Conservation (phyloP, 1,140 invertebrate genomes). For the Mercenaria mercenaria region DNA sequence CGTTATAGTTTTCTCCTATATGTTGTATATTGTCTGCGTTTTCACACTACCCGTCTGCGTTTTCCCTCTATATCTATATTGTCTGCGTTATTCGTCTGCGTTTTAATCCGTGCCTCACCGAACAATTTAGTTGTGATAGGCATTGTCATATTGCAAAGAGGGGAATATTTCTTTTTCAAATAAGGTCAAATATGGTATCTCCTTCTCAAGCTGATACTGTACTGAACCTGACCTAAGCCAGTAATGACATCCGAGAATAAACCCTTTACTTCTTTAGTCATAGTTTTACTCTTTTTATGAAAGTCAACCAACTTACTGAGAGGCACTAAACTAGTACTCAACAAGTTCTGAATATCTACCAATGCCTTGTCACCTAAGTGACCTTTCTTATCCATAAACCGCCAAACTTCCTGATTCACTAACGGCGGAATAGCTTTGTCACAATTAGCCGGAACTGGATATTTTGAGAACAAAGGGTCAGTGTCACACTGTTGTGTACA, state of each 20-base stretch:
- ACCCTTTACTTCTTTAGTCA: not conserved
- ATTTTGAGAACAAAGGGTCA: not conserved
- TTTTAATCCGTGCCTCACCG: no score
- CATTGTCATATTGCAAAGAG: not conserved
- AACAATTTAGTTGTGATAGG: not conserved
- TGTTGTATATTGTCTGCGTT: no score
- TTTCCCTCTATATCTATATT: no score
- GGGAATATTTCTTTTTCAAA: slow-evolving; percentile 11
- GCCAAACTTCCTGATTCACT: slow-evolving; percentile 31
- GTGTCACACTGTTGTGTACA: slow-evolving; percentile 1
- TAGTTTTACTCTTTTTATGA: not conserved
- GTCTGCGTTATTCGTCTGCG: no score
- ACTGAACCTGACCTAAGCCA: slow-evolving; percentile 18
- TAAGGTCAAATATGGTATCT: not conserved
- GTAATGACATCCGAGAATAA: not conserved
- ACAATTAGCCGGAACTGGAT: slow-evolving; percentile 3
- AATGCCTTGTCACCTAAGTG: not conserved
- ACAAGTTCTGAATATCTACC: slow-evolving; percentile 34
- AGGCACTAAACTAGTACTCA: not conserved
- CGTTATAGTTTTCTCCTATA: no score
- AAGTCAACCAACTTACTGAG: not conserved
- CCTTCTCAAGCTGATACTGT: not conserved
- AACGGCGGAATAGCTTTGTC: not conserved
- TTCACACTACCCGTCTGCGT: no score
- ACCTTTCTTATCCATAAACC: not conserved